Evolutionary conservation across 1,140 invertebrate genomes (phyloP), one percentile per base, ranked within the genome.

Genomic region (Drosophila ohnishii): DNA sequence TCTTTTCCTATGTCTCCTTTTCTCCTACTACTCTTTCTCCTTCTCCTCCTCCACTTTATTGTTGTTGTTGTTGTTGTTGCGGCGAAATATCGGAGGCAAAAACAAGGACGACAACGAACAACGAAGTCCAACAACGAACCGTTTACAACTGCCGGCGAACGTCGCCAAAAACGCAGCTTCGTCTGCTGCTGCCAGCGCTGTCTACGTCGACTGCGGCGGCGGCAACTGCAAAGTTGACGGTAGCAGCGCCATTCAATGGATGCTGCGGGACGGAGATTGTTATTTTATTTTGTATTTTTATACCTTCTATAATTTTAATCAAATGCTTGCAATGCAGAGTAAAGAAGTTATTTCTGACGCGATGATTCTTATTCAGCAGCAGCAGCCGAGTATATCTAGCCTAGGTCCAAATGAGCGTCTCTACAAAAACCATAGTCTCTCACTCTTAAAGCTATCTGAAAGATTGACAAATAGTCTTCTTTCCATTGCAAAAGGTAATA

Each of bases 141-240:
- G 75, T 82, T 83, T 82, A 83, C 80, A 80, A 80, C 63, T 76
- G 78, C 60, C 72, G 78, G 57, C 60, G 32, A 63, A 67, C 45
- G 59, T 47, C 70, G 58, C 45, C 64, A 65, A 67, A 71, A 64
- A 47, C 72, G 65, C 57, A 76, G 78, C 78, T 81, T 81, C 66
- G 66, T 77, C 69, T 61, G 67, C 30, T 42, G 40, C 39, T 16
- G 40, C 34, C 22, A 25, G 19, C 56, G 40, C 60, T 48, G 63
- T n/a, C 30, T 11, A 5, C 60, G 61, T 19, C 30, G 32, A 66
- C 62, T 3, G 48, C 56, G 50, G 28, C 60, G 34, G 16, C 51
- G 32, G 32, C 50, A 55, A 55, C 51, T 55, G 51, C 51, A 55
- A 55, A 55, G 51, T 53, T 25, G 34, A 25, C 66, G 57, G 14